phyloP scores from a whole-genome alignment of 1,140 invertebrate genomes.

The Bacillus rossius region DNA sequence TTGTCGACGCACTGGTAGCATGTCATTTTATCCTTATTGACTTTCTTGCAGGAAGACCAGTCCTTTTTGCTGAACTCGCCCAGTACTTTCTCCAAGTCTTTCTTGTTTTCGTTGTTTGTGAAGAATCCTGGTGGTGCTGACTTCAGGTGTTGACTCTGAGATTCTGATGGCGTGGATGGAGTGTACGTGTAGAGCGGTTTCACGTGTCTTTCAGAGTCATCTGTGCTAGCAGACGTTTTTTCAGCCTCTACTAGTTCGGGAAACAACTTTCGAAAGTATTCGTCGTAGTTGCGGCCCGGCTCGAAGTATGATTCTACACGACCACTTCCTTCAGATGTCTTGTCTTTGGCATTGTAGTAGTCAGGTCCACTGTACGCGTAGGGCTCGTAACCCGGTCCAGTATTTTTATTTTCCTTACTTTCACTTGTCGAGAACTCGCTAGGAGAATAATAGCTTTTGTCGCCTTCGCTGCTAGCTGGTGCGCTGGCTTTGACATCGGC shows the following conservation, averaged over 20 bases:
- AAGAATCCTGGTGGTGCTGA: neutral
- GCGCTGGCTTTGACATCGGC: too few species aligned
- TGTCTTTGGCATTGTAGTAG: constrained; percentile 4
- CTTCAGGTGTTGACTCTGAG: constrained; percentile 1
- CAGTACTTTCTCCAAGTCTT: constrained; percentile 60
- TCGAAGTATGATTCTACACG: constrained; percentile 17
- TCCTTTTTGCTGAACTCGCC: constrained; percentile 63
- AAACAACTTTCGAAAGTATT: constrained; percentile 40
- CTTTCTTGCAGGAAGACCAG: constrained; percentile 60
- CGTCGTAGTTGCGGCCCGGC: constrained; percentile 29
- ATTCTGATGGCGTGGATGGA: neutral
- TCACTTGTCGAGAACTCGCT: neutral
- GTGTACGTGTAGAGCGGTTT: neutral
- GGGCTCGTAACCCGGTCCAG: constrained; percentile 1
- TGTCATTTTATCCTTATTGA: constrained; percentile 63
- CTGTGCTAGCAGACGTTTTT: neutral
- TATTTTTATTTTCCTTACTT: neutral
- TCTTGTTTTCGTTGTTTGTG: constrained; percentile 25
- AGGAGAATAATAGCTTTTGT: neutral
- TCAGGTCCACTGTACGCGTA: constrained; percentile 1
- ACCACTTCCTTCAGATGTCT: neutral
- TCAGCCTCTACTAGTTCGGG: constrained; percentile 30
- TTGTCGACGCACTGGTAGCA: constrained; percentile 64
- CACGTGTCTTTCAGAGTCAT: constrained; percentile 5
- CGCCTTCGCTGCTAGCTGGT: too few species aligned